Base-by-base conservation (phyloP, 2,888 invertebrate species). In the Ochlodes sylvanus region DNA sequence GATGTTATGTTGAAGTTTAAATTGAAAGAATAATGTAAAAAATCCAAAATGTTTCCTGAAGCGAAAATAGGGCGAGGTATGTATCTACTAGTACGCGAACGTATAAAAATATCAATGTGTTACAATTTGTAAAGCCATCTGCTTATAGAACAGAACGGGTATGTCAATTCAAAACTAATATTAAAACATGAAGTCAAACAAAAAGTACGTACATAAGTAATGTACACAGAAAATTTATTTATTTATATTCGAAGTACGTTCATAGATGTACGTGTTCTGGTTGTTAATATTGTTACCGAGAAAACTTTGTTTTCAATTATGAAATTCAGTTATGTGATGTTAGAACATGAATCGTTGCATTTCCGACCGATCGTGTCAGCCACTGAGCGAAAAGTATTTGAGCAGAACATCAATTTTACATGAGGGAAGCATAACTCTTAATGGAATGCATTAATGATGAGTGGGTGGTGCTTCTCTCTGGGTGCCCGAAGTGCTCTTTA, bases 271-370 rank as follows among this genome's bases (percentile, higher is more conserved):
- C 90, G 90, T 90, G 90, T 77, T 77, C 72, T 70, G 88, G 78
- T 76, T 87, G 82, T 80, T 85, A 86, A 89, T 87, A 79, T 78
- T 76, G 79, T 80, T 84, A 79, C 83, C 82, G 84, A 87, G 82
- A 86, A 87, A 87, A 87, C 86, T 85, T 82, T 76, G 81, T 86
- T 89, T 89, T 87, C 88, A 88, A 88, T 89, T 88, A 89, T 81
- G 75, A 76, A 80, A 79, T 62, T 85, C 79, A 75, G 79, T 78
- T 78, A 79, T 79, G 74, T 76, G 76, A 71, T 71, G 58, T 65
- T 71, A 67, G 72, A 72, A 76, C 74, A 80, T 79, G 81, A 84
- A 83, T 81, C 75, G 76, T 73, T 71, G 56, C 50, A 63, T 63
- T 68, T 65, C 44, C 56, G 76, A 75, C 68, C 72, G 75, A 77